Base-by-base conservation (phyloP, 2,113 vertebrate genomes). In the Grantiella picta region DNA sequence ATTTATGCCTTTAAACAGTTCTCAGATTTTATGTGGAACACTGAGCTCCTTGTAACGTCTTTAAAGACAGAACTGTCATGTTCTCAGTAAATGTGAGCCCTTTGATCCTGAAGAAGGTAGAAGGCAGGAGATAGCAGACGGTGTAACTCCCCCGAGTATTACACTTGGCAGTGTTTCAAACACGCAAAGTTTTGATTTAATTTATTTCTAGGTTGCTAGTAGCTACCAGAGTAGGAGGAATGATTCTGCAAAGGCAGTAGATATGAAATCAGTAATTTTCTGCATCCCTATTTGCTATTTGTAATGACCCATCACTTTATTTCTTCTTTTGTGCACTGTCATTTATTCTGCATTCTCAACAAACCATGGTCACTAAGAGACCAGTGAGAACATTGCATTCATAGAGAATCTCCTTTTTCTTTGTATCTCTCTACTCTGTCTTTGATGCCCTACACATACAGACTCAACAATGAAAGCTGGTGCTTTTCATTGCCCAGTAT, bases 191-290 rank as follows among this genome's bases (percentile, higher is more conserved):
- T 80, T 76, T 56, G 54, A 31, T n/a, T 35, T 78, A 28, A 42
- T 85, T 94, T 82, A 57, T 82, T 72, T 88, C 75, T 66, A 86
- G 38, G 50, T 86, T 93, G 72, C 80, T 91, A 81, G 44, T 86
- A 80, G 75, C 56, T 86, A 42, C 61, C 20, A 42, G 52, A 86
- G 40, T 52, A 89, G 53, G 70, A 89, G 45, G 57, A 91, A 60
- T 60, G 40, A 68, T 92, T 86, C 56, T 61, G 18, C 44, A 64
- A 69, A 69, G 31, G 35, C 70, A 61, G 11, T 68, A 53, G 11
- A 29, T 36, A 57, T 2, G 21, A 93, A 71, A 75, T 81, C 17
- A 9, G 29, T 85, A 0, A 3, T 69, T 81, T 63, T 52, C 71
- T 86, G 47, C 17, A 11, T 88, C 36, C 40, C 18, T 53, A 20